Conservation (phyloP, 1,140 invertebrate genomes). For the Chlorops oryzae region DNA sequence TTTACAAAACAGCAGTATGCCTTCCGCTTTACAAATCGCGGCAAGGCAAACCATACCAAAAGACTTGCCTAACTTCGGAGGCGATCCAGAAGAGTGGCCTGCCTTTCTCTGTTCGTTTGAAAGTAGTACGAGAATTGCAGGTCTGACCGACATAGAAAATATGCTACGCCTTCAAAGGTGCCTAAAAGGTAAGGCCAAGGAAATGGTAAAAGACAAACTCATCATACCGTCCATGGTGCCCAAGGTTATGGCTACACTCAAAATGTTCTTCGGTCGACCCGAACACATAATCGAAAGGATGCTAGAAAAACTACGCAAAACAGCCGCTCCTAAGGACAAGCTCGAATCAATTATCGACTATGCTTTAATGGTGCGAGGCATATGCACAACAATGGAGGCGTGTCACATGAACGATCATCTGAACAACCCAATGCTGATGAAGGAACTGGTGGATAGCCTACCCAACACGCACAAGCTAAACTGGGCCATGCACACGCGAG, state of each 20-base stretch:
- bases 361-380: slow-evolving; percentile 2
- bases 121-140: too few relatives aligned
- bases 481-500: slow-evolving; percentile 11
- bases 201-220: slow-evolving; percentile 4
- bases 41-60: too few relatives aligned
- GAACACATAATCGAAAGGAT: slow-evolving; percentile 5
- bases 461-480: slow-evolving; percentile 4
- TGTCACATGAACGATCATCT: slow-evolving; percentile 5
- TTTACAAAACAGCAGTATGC: too few relatives aligned
- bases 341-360: slow-evolving; percentile 5
- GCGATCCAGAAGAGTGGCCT: too few relatives aligned
- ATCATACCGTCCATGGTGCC: neutral
- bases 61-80: too few relatives aligned
- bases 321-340: slow-evolving; percentile 6
- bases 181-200: neutral
- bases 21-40: too few relatives aligned
- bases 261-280: slow-evolving; percentile 6
- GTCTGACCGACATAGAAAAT: too few relatives aligned
- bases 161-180: too few relatives aligned
- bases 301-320: neutral
- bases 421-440: slow-evolving; percentile 3
- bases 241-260: slow-evolving; percentile 6
- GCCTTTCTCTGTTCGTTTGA: too few relatives aligned
- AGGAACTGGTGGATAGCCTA: slow-evolving; percentile 6
- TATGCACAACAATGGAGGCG: slow-evolving; percentile 10